Evolutionary conservation across 2,797 vertebrate genomes (phyloP).

Genomic region (Macrochelys suwanniensis): DNA sequence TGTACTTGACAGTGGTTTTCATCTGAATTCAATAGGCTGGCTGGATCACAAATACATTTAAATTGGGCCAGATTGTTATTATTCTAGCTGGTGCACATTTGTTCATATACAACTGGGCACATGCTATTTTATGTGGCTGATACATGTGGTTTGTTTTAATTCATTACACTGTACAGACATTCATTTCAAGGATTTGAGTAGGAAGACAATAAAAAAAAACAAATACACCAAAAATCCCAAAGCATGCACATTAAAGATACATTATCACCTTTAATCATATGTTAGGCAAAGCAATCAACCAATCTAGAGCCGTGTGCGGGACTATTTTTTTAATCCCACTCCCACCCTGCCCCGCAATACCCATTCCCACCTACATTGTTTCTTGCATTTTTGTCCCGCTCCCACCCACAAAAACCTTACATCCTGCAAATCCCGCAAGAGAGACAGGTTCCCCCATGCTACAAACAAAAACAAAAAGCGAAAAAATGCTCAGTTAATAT

Average conservation of each 20-base stretch:
- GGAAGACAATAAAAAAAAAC: conserved; percentile 39
- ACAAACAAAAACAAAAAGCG: not conserved
- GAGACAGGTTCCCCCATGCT: not conserved
- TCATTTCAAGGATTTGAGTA: conserved; percentile 8
- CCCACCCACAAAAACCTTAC: not conserved
- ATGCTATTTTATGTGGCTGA: conserved; percentile 34
- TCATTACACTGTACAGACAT: not conserved
- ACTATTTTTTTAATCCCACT: not conserved
- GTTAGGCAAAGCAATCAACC: not conserved
- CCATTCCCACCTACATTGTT: not conserved
- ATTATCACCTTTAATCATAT: conserved; percentile 17
- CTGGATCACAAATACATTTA: conserved; percentile 37
- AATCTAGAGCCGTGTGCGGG: not conserved
- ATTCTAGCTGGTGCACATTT: not conserved
- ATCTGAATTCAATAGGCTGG: conserved; percentile 71
- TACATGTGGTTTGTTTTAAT: conserved; percentile 16
- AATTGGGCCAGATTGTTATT: conserved; percentile 51
- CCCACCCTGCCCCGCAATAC: not conserved
- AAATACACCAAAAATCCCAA: not conserved
- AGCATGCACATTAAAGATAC: not conserved
- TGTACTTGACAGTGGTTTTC: conserved; percentile 58
- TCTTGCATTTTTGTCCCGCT: not conserved
- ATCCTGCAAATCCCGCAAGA: not conserved
- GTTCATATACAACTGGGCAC: not conserved
- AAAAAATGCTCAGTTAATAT: not conserved